phyloP scores from a whole-genome alignment of 2,888 invertebrate species.

The Caenorhabditis japonica region DNA sequence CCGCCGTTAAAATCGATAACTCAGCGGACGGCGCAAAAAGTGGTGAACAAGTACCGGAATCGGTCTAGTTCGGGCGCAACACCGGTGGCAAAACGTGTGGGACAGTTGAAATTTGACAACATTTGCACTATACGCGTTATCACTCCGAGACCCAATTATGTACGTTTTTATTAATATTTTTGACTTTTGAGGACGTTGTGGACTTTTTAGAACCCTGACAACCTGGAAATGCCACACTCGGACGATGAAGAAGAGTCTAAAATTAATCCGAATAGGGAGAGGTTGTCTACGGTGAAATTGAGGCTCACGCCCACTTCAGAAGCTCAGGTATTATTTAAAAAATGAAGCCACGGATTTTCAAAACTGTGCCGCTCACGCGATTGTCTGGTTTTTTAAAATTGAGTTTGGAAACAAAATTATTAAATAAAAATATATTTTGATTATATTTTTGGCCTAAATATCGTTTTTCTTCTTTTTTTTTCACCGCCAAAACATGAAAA shows the following conservation, averaged over 20 bases:
- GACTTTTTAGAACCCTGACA: constrained; percentile 26
- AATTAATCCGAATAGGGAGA: constrained; percentile 15
- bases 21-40: constrained; percentile 10
- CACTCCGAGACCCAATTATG: constrained; percentile 41
- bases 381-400: too few species aligned
- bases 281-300: constrained; percentile 33
- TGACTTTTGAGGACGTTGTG: not conserved
- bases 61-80: not conserved
- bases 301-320: constrained; percentile 36
- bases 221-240: constrained; percentile 21
- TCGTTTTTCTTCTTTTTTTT: too few species aligned
- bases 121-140: constrained; percentile 48
- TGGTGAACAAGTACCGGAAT: constrained; percentile 28
- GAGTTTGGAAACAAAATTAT: too few species aligned
- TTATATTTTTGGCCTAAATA: too few species aligned
- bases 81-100: not conserved
- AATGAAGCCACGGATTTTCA: too few species aligned
- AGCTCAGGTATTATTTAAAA: constrained; percentile 6
- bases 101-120: constrained; percentile 15
- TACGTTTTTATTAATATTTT: constrained; percentile 4
- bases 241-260: constrained; percentile 24
- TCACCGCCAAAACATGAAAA: too few species aligned
- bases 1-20: constrained; percentile 5
- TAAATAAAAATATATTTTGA: too few species aligned
- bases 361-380: too few species aligned